Evolutionary conservation across 2,113 vertebrate species (phyloP), one percentile per base, ranked within the genome.

Genomic region (Protomyctophum bolini): DNA sequence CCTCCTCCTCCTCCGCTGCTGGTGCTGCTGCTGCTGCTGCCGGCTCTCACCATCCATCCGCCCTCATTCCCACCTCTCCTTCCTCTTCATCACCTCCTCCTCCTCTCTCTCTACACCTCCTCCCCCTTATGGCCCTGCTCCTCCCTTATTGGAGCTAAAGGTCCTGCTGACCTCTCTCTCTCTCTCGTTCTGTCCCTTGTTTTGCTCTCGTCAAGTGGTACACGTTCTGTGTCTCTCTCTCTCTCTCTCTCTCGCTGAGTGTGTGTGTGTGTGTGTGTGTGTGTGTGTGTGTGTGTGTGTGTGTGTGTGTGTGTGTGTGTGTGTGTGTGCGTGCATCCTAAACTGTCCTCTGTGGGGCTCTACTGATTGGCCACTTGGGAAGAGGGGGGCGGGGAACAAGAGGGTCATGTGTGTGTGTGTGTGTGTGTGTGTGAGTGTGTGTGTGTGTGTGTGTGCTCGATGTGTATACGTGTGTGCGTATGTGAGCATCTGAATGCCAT

Each of bases 21-120:
- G 29, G 41, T 2, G 11, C 85, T 82, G 79, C 87, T 88, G 86
- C 89, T 92, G 91, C 89, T 92, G 90, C 89, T 94, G 83, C 92
- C 87, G 87, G 90, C 85, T 87, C 92, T 94, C 86, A 94, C 93
- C 92, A 95, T 95, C 93, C 92, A 95, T 95, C 91, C 94, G 92
- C 89, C 93, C 91, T 93, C 94, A 90, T 91, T 94, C 91, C 93
- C 77, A 48, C 88, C 91, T 90, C 73, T 77, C 80, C 58, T 74
- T 74, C 83, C n/a, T 50, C 47, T 55, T 66, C 45, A 58, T 48
- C 63, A 56, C 63, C 48, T 75, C 54, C 68, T 56, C 52, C 75
- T 74, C 72, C 12, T 33, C 47, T 12, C 52, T 58, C 6, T 11
- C 68, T 59, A 21, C 21, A 21, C 10, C 74, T 79, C 60, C 73